Percentiles rank a stretch among this genome's conserved stretches.
Conservation (phyloP, 1,140 invertebrate species). For the Lepidurus arcticus region DNA sequence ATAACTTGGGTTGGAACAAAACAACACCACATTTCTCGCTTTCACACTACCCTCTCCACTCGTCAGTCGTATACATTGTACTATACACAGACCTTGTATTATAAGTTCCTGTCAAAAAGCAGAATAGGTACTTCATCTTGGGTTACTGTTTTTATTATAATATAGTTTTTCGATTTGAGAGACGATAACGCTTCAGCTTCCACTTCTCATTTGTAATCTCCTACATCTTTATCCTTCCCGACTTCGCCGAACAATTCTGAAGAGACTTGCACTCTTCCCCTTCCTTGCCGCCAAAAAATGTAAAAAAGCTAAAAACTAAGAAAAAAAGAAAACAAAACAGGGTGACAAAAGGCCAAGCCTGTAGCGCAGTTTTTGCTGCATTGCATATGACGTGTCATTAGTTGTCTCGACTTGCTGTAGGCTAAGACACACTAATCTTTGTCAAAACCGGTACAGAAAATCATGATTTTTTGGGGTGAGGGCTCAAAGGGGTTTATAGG, state of each 20-base stretch:
- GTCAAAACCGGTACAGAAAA: no score
- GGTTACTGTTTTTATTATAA: conserved; percentile 2
- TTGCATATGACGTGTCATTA: no score
- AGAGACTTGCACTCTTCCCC: background rate
- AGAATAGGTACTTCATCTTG: background rate
- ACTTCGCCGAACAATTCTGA: background rate
- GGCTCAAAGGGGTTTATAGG: no score
- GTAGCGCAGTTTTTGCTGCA: no score
- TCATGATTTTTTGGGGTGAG: no score
- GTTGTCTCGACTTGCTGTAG: no score
- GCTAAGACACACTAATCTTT: no score
- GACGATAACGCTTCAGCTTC: background rate
- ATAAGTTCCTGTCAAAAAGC: background rate
- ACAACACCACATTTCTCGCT: conserved; percentile 18
- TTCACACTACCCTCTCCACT: background rate
- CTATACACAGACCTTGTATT: background rate
- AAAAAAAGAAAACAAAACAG: no score
- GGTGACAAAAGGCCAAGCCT: no score
- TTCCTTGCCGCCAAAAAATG: no score
- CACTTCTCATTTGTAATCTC: background rate
- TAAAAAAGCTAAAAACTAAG: no score
- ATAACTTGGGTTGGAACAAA: background rate
- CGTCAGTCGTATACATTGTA: background rate
- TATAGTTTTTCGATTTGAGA: background rate
- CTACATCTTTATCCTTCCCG: background rate